Conservation (phyloP, 2,797 vertebrate genomes). For the Mionectes olivaceus region DNA sequence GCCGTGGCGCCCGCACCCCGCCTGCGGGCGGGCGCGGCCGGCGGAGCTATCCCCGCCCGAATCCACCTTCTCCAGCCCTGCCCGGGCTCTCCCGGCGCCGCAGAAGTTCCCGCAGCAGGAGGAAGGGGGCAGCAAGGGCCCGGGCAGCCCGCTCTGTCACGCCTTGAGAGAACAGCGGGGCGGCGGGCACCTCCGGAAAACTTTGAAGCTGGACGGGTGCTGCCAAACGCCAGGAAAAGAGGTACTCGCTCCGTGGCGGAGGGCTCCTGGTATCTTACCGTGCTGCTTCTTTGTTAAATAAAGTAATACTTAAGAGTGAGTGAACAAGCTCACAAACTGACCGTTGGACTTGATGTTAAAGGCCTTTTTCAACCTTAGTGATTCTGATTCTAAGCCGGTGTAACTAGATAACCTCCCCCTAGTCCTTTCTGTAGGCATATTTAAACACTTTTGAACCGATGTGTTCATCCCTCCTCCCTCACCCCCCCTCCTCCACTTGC, state of each 20-base stretch:
- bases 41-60: background rate
- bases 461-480: no score
- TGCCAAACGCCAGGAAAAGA: background rate
- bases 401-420: rapidly evolving
- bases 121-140: background rate
- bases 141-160: rapidly evolving
- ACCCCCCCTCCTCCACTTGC: rapidly evolving
- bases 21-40: background rate
- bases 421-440: rapidly evolving
- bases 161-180: rapidly evolving
- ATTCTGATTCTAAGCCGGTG: rapidly evolving
- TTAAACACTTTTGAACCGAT: background rate
- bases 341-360: background rate
- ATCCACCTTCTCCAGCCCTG: rapidly evolving
- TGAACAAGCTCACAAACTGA: background rate
- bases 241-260: rapidly evolving
- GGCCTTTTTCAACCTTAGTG: background rate
- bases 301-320: background rate
- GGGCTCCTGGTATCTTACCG: background rate
- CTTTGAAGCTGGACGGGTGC: rapidly evolving
- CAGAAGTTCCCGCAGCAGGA: background rate
- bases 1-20: background rate
- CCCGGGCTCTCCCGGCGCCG: rapidly evolving
- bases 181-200: rapidly evolving
- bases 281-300: background rate